Base-by-base conservation (phyloP, 2,113 vertebrate genomes). In the Pardalotus punctatus region DNA sequence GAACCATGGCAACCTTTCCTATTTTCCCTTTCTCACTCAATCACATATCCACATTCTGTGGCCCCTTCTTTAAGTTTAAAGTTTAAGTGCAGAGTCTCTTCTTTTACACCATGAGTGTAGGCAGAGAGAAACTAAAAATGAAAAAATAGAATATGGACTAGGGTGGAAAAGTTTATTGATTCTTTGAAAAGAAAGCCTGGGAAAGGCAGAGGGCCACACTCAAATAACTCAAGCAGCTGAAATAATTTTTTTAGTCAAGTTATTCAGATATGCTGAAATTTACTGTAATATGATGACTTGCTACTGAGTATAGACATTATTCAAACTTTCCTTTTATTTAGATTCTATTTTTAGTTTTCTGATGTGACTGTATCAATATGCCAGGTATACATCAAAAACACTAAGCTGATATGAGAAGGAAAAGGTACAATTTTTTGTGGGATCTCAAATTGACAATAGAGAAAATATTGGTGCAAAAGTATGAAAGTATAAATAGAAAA, bases 401-500 rank as follows among this genome's bases (percentile, higher is more conserved):
- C 23, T 45, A 45, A 3, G 1, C 17, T 81, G 50, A 66, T 94
- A 58, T 25, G 7, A n/a, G 40, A 73, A 78, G 14, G 23, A 58
- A 87, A 72, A 58, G 2, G 28, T 19, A 21, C 0, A 0, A 31
- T 58, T 88, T 81, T 9, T 70, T 38, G 24, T 8, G 11, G 4
- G 2, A 3, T 86, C 16, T 88, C 45, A 83, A 66, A 86, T 21
- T 31, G 5, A 10, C 11, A 35, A 10, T 4, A 9, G 53, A 57
- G 20, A 83, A 91, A 74, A 38, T n/a, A 5, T 22, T 76, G 10
- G 5, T 86, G 23, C 8, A 84, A 83, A n/a, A n/a, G n/a, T n/a
- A 65, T 58, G 10, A 43, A 56, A 66, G 54, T 40, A 40, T 23
- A 79, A 93, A 73, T 18, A 90, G 45, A 94, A 94, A 92, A 89